These are phyloP conservation scores for Cyanoderma ruficeps DNA, from an alignment of 2,113 vertebrate genomes.

Conservation along the genomic window DNA sequence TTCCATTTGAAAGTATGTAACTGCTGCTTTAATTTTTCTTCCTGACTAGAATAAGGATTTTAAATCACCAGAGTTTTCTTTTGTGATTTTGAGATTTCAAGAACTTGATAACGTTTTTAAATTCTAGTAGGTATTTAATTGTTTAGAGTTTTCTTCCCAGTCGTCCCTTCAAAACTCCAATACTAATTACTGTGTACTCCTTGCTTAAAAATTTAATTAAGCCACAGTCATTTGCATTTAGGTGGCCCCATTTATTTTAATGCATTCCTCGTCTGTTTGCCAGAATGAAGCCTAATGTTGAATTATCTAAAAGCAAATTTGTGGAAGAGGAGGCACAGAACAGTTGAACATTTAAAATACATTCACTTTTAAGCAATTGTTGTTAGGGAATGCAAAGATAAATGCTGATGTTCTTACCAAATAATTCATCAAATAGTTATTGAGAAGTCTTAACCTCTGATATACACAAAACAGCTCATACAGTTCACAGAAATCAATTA, in stretches of 20 bases:
- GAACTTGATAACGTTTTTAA: neutral
- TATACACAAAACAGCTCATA: neutral
- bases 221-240: neutral
- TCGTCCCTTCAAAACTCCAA: neutral
- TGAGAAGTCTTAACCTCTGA: neutral
- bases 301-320: neutral
- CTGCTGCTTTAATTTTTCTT: conserved; percentile 50
- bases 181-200: neutral
- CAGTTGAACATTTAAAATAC: neutral
- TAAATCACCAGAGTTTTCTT: conserved; percentile 14
- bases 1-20: conserved; percentile 65
- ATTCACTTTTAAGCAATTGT: neutral
- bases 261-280: neutral
- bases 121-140: neutral
- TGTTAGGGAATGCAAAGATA: neutral
- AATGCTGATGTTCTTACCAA: neutral
- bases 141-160: neutral
- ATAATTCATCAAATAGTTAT: neutral
- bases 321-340: neutral
- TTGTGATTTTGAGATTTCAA: neutral
- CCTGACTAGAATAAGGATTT: conserved; percentile 40
- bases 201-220: neutral
- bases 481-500: neutral
- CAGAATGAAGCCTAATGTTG: neutral
- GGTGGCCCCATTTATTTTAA: neutral